A percentile compares a stretch with the other conserved stretches of the same genome.
Conservation (phyloP, 2,797 vertebrate species). For the Lepilemur septentrionalis region DNA sequence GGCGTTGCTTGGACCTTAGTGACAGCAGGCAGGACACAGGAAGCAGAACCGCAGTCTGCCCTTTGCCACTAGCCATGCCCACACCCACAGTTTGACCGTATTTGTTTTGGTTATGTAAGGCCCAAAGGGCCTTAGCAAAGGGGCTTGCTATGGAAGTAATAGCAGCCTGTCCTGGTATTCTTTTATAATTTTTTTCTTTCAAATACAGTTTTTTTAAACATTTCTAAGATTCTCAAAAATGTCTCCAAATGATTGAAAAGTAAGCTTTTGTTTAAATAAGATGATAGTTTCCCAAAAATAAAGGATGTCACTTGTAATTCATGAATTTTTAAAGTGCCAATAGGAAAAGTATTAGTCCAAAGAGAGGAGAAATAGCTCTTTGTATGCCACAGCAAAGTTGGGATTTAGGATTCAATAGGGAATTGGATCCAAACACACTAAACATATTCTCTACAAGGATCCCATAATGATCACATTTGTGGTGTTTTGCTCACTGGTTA, state of each 20-base stretch:
- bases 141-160: neutral
- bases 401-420: neutral
- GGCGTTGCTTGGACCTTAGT: neutral
- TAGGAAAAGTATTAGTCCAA: constrained; percentile 10
- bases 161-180: neutral
- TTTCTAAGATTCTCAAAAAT: constrained; percentile 43
- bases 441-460: neutral
- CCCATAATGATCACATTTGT: neutral
- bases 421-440: neutral
- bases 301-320: neutral
- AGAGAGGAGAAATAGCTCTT: neutral
- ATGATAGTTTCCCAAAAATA: neutral
- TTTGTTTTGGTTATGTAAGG: neutral
- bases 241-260: constrained; percentile 26
- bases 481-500: neutral
- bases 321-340: constrained; percentile 6
- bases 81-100: neutral
- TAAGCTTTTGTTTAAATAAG: constrained; percentile 33
- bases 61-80: neutral
- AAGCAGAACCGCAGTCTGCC: neutral
- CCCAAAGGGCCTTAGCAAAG: neutral
- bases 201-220: neutral
- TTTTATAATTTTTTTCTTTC: neutral
- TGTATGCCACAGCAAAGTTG: neutral
- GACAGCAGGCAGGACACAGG: neutral